Conservation (phyloP, 2,888 invertebrate species). For the Drosophila formosana region DNA sequence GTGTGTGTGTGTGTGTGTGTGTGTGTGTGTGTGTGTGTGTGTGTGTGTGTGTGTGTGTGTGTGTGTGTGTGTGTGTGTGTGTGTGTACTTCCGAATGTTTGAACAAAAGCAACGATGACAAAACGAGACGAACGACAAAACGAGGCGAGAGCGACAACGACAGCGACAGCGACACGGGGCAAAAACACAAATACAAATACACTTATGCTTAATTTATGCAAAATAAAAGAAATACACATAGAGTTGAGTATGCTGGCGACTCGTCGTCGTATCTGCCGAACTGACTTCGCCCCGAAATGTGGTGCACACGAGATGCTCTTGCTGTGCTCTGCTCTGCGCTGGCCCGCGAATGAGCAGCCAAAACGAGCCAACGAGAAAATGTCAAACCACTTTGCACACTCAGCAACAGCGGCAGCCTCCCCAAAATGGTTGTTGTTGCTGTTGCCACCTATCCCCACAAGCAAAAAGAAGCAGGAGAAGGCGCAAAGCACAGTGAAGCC, state of each 20-base stretch:
- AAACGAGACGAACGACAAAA: conserved; percentile 49
- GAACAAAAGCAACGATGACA: conserved; percentile 68
- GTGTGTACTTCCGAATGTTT: conserved; percentile 65
- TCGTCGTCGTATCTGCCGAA: conserved; percentile 11
- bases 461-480: conserved; percentile 19
- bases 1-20: conserved; percentile 34
- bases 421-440: conserved; percentile 11
- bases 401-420: conserved; percentile 28
- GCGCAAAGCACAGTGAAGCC: conserved; percentile 61
- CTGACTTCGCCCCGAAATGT: conserved; percentile 53
- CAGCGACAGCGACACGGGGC: conserved; percentile 47
- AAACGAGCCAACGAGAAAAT: conserved; percentile 72
- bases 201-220: conserved; percentile 80
- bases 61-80: conserved; percentile 26
- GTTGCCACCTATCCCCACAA: conserved; percentile 49
- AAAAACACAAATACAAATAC: conserved; percentile 64
- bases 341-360: conserved; percentile 73
- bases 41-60: conserved; percentile 20
- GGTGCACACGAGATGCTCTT: conserved; percentile 66
- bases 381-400: conserved; percentile 75
- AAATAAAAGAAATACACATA: conserved; percentile 77
- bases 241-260: conserved; percentile 10
- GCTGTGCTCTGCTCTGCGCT: conserved; percentile 4
- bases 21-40: conserved; percentile 36
- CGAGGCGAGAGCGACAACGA: conserved; percentile 27